Percentiles rank a stretch among this genome's conserved stretches.
phyloP scores from a whole-genome alignment of 2,797 vertebrate genomes.

The Stomatorhinus walkeri region DNA sequence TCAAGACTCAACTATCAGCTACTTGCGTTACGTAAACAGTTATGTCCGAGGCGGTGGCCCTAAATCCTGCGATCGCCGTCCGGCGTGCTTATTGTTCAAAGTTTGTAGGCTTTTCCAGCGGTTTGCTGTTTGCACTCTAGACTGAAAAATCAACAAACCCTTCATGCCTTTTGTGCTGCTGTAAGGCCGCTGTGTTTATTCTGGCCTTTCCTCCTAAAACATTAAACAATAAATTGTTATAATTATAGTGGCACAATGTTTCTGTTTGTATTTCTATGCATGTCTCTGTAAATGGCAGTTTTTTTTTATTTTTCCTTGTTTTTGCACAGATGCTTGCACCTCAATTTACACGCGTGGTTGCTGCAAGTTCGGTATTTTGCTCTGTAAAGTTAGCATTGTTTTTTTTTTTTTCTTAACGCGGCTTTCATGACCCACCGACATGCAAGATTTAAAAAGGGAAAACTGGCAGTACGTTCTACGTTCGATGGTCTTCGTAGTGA shows the following conservation, averaged over 20 bases:
- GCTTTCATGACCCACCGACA: not conserved
- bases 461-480: not conserved
- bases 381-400: slow-evolving; percentile 8
- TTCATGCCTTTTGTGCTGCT: slow-evolving; percentile 73
- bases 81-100: slow-evolving; percentile 51
- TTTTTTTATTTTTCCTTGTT: not conserved
- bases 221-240: slow-evolving; percentile 52
- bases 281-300: not conserved
- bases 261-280: slow-evolving; percentile 26
- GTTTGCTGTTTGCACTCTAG: slow-evolving; percentile 76
- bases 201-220: slow-evolving; percentile 64
- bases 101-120: slow-evolving; percentile 39
- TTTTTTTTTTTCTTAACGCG: slow-evolving; percentile 17
- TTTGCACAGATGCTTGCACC: not conserved
- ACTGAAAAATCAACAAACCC: slow-evolving; percentile 84
- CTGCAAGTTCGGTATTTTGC: not conserved
- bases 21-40: slow-evolving; percentile 32
- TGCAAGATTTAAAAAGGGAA: not conserved
- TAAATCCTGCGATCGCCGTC: slow-evolving; percentile 37
- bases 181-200: slow-evolving; percentile 74
- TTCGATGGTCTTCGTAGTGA: not conserved
- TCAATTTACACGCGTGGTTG: not conserved
- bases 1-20: slow-evolving; percentile 23
- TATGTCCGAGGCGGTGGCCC: slow-evolving; percentile 20
- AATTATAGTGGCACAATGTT: slow-evolving; percentile 35